phyloP scores from a whole-genome alignment of 2,888 invertebrate species.

The Morinoia aosen region DNA sequence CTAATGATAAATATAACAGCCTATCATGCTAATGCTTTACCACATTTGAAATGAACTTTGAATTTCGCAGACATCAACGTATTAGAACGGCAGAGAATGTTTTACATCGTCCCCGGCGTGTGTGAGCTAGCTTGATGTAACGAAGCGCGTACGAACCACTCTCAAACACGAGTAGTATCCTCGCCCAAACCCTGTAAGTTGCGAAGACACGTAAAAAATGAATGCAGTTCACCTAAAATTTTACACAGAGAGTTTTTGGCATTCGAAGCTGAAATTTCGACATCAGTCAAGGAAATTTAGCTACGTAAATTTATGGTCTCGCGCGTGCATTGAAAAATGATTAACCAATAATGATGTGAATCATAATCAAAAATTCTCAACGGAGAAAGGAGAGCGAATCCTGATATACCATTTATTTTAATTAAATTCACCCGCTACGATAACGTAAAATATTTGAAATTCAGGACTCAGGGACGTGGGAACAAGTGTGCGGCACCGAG shows the following conservation, averaged over 20 bases:
- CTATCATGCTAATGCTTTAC: background rate
- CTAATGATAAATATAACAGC: no score
- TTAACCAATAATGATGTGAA: no score
- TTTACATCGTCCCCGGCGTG: background rate
- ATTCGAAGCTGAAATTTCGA: background rate
- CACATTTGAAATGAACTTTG: background rate
- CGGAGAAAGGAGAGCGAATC: no score
- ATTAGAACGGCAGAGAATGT: background rate
- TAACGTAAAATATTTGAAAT: no score
- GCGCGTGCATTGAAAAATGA: background rate
- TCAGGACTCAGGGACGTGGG: no score
- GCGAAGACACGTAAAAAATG: background rate
- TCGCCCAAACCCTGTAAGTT: background rate
- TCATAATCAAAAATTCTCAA: no score
- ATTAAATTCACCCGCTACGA: no score
- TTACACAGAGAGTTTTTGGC: background rate
- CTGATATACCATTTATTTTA: no score
- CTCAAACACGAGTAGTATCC: background rate
- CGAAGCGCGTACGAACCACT: background rate
- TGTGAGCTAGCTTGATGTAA: background rate
- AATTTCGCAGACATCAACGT: background rate
- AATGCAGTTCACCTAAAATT: background rate
- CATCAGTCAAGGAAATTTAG: background rate
- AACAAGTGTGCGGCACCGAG: no score
- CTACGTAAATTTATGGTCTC: background rate